Evolutionary conservation across 2,113 vertebrate species (phyloP).

Genomic region (Zeus faber): DNA sequence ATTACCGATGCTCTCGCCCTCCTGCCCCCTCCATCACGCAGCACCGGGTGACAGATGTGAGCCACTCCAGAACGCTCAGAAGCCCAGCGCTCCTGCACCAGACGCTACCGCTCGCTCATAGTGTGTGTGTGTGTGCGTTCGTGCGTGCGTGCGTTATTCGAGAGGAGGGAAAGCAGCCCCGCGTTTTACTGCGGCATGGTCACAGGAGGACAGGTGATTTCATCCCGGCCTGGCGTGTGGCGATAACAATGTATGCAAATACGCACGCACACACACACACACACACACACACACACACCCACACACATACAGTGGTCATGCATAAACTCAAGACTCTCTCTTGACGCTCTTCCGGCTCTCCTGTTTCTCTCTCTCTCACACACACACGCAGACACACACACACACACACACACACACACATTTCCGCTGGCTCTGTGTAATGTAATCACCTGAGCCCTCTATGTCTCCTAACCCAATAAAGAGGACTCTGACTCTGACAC

Average conservation of each 20-base stretch:
- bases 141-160: slow-evolving; percentile 11
- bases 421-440: slow-evolving; percentile 60
- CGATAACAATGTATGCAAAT: slow-evolving; percentile 10
- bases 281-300: not conserved
- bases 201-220: slow-evolving; percentile 29
- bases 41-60: slow-evolving; percentile 66
- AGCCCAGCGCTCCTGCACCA: slow-evolving; percentile 40
- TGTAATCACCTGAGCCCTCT: slow-evolving; percentile 65
- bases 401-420: slow-evolving; percentile 27
- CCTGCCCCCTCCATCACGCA: slow-evolving; percentile 25
- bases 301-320: not conserved
- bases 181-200: slow-evolving; percentile 28
- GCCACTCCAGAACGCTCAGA: slow-evolving; percentile 46
- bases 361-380: not conserved
- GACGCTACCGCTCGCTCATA: slow-evolving; percentile 23
- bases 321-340: not conserved
- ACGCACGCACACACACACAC: not conserved
- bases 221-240: slow-evolving; percentile 13
- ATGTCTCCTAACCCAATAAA: slow-evolving; percentile 66
- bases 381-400: slow-evolving; percentile 12
- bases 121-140: slow-evolving; percentile 4
- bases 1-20: slow-evolving; percentile 12
- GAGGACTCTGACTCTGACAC: slow-evolving; percentile 42
- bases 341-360: not conserved
- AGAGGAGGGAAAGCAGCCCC: slow-evolving; percentile 27